These are phyloP conservation scores for Nesoenas mayeri DNA, from an alignment of 2,113 vertebrate species.

Conservation along the genomic window DNA sequence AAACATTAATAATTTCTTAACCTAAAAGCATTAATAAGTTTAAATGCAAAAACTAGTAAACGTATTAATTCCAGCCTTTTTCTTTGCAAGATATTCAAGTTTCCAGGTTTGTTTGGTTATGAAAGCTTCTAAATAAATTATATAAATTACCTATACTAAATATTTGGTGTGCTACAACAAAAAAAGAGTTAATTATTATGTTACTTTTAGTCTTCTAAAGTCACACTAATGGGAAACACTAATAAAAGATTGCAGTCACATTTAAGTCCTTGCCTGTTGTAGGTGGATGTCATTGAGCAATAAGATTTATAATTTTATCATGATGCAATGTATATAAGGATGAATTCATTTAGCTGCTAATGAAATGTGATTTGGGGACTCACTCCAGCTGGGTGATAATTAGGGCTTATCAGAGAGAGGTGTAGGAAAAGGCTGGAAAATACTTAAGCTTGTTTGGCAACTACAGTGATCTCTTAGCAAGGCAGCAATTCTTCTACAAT, in stretches of 20 bases:
- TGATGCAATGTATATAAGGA: background rate
- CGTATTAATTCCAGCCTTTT: background rate
- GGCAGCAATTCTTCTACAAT: background rate
- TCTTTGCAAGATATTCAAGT: background rate
- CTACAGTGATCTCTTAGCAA: background rate
- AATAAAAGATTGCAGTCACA: background rate
- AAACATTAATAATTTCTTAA: too few species aligned
- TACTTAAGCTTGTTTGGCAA: conserved; percentile 26
- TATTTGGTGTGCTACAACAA: background rate
- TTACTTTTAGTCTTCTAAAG: background rate
- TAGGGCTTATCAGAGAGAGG: conserved; percentile 2
- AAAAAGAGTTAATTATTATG: background rate
- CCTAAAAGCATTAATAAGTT: background rate
- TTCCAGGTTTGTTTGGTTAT: background rate
- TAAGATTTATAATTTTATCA: background rate
- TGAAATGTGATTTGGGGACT: background rate
- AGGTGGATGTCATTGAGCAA: conserved; percentile 2
- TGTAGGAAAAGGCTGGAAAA: conserved; percentile 23
- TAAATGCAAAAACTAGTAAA: background rate
- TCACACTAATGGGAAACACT: conserved; percentile 2
- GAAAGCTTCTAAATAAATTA: background rate
- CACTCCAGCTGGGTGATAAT: conserved; percentile 36
- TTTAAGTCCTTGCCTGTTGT: background rate
- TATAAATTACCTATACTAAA: background rate
- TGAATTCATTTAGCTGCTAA: background rate